phyloP scores from a whole-genome alignment of 2,113 vertebrate species.

The Bungarus multicinctus region DNA sequence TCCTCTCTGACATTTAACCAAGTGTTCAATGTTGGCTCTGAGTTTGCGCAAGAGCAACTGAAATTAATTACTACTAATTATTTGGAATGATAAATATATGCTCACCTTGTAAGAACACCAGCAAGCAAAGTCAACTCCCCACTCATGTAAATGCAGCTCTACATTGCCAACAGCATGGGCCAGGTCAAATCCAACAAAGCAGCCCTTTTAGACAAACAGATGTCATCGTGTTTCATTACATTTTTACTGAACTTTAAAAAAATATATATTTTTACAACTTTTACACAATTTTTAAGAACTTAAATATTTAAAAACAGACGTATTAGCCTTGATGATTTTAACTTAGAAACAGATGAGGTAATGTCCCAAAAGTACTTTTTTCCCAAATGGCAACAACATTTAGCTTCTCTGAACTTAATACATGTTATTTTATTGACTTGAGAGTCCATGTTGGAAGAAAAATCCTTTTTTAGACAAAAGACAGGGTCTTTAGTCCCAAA shows the following conservation, averaged over 20 bases:
- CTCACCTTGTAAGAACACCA: constrained; percentile 98
- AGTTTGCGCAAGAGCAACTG: background rate
- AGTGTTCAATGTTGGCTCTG: background rate
- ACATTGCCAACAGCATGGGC: constrained; percentile 90
- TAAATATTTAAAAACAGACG: background rate
- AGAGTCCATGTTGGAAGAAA: background rate
- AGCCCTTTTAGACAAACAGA: constrained; percentile 75
- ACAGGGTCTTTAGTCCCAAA: background rate
- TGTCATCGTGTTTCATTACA: background rate
- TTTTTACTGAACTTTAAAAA: background rate
- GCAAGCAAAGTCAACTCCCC: constrained; percentile 95
- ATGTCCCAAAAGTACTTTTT: background rate
- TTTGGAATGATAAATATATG: background rate
- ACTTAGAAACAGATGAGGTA: background rate
- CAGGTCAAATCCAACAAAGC: constrained; percentile 91
- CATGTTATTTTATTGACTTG: background rate
- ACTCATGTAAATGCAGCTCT: constrained; percentile 86
- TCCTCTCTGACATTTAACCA: background rate
- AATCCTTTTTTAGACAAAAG: background rate
- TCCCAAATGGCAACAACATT: background rate
- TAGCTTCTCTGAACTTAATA: background rate
- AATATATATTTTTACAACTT: background rate
- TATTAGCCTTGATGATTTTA: background rate
- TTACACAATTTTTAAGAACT: background rate
- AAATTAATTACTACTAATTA: background rate